Base-by-base conservation (phyloP, 2,113 vertebrate species). In the Phaethon lepturus region DNA sequence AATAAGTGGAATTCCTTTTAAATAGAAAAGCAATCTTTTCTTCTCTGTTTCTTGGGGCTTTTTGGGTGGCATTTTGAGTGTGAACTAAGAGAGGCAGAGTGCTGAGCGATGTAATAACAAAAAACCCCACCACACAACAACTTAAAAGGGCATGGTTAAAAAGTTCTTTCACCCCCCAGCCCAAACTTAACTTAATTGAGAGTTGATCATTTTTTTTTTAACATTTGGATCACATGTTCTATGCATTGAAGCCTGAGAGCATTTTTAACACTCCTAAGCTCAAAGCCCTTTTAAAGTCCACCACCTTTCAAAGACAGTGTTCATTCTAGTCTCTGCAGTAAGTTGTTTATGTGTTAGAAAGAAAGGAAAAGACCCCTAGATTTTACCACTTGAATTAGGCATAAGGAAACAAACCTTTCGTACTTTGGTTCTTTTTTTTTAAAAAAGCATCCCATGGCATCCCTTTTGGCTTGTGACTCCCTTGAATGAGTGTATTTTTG, bases 361-460 rank as follows among this genome's bases (percentile, higher is more conserved):
- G 49, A 7, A 68, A 56, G 33, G 23, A 22, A 10, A 14, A 24
- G 49, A 8, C 0, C 4, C 15, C 8, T 72, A 20, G 11, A 31
- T 55, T 77, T 78, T 82, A 67, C 4, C 1, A 24, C 60, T 69
- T n/a, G 13, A 47, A 77, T 55, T 47, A 60, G 11, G 28, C 15
- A 31, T 88, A 60, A 75, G 16, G n/a, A 67, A 63, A 62, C 35
- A 67, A 75, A 75, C 5, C 4, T 78, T 56, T 77, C 35, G 35
- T 81, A 14, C 63, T 73, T 55, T 17, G 40, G 47, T 33, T 38
- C 38, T 38, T 38, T 38, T 38, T 38, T 38, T 38, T 38, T 7
- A 44, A 42, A 24, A 73, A 33, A 6, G 3, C 22, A 28, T 73
- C 40, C 42, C 33, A 0, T 45, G 11, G 56, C 15, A 81, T 52